A percentile compares a stretch with the other conserved stretches of the same genome.
phyloP scores from a whole-genome alignment of 1,140 invertebrate genomes.

The Drosophila punjabiensis region DNA sequence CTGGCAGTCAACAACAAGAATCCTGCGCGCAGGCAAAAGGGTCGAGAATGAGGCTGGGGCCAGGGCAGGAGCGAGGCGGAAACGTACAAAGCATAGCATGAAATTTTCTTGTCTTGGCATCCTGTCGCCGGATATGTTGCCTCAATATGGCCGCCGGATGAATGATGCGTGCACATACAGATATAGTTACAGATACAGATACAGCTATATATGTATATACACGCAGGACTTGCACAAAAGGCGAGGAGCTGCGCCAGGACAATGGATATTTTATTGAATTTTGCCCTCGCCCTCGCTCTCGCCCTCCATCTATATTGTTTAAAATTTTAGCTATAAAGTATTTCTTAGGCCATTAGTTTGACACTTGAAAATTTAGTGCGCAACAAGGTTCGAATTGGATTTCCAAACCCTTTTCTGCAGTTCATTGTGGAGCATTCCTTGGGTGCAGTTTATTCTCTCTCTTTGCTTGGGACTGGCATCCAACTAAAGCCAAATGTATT shows the following conservation, averaged over 20 bases:
- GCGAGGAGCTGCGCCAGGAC: slow-evolving; percentile 46
- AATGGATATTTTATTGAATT: slow-evolving; percentile 81
- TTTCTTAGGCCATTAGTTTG: slow-evolving; percentile 83
- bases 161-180: slow-evolving; percentile 74
- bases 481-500: slow-evolving; percentile 59
- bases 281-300: slow-evolving; percentile 52
- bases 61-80: slow-evolving; percentile 43
- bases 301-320: slow-evolving; percentile 65
- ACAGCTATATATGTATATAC: not conserved
- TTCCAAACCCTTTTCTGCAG: slow-evolving; percentile 5
- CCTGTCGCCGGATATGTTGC: slow-evolving; percentile 83
- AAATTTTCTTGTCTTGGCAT: slow-evolving; percentile 83
- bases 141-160: slow-evolving; percentile 83
- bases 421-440: slow-evolving; percentile 43
- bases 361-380: slow-evolving; percentile 80
- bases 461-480: slow-evolving; percentile 18
- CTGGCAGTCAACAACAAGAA: slow-evolving; percentile 52
- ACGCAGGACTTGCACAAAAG: slow-evolving; percentile 21
- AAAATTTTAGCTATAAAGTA: slow-evolving; percentile 82
- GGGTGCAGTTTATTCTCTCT: slow-evolving; percentile 54
- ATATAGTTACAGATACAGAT: slow-evolving; percentile 36
- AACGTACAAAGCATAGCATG: slow-evolving; percentile 82
- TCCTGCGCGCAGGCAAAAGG: slow-evolving; percentile 23
- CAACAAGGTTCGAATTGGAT: slow-evolving; percentile 63
- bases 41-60: slow-evolving; percentile 8